Percentiles rank a stretch among this genome's conserved stretches.
Evolutionary conservation across 2,797 vertebrate species (phyloP).

Genomic region (Crenuchus spilurus): DNA sequence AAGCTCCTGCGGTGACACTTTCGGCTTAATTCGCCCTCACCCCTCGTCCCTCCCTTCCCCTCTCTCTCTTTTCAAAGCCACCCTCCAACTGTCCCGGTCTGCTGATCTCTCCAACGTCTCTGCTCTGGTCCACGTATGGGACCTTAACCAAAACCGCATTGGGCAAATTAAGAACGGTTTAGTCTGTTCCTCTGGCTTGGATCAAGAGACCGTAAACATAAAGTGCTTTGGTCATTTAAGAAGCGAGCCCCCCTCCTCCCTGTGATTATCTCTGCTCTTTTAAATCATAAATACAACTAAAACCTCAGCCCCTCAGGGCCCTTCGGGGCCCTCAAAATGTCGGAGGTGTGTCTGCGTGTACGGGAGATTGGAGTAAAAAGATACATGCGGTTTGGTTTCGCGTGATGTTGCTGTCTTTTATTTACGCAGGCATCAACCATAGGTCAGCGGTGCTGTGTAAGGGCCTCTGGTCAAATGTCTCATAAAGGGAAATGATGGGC

Average conservation of each 20-base stretch:
- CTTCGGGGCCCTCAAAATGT: slow-evolving; percentile 28
- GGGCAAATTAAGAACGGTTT: slow-evolving; percentile 86
- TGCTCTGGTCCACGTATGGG: slow-evolving; percentile 58
- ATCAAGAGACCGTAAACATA: slow-evolving; percentile 79
- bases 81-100: slow-evolving; percentile 45
- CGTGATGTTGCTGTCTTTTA: not conserved
- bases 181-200: slow-evolving; percentile 77
- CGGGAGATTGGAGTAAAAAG: slow-evolving; percentile 27
- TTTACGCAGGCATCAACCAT: slow-evolving; percentile 25
- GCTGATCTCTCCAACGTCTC: slow-evolving; percentile 10
- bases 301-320: slow-evolving; percentile 49
- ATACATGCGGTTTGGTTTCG: slow-evolving; percentile 28
- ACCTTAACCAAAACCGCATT: slow-evolving; percentile 83
- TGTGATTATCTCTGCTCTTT: slow-evolving; percentile 79
- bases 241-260: slow-evolving; percentile 47
- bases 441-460: slow-evolving; percentile 2
- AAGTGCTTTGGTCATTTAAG: slow-evolving; percentile 77
- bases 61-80: slow-evolving; percentile 68
- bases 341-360: slow-evolving; percentile 17
- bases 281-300: slow-evolving; percentile 76
- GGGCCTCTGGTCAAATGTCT: slow-evolving; percentile 22
- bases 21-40: slow-evolving; percentile 75
- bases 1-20: slow-evolving; percentile 75
- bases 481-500: slow-evolving; percentile 29
- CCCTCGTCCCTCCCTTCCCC: slow-evolving; percentile 20